These are phyloP conservation scores for Vireo griseus DNA, from an alignment of 2,797 vertebrate genomes.

Conservation along the genomic window DNA sequence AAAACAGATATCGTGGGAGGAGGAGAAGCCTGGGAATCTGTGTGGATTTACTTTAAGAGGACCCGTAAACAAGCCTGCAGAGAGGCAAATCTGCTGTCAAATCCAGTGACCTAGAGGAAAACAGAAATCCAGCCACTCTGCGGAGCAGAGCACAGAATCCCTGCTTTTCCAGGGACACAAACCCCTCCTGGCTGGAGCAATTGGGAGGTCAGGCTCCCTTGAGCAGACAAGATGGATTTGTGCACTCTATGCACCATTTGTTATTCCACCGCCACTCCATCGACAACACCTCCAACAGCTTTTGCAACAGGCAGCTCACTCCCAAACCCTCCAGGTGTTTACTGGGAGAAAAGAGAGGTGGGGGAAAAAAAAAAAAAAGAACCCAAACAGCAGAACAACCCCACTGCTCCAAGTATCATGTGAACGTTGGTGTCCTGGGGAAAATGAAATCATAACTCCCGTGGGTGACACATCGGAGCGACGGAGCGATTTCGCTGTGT, in stretches of 20 bases:
- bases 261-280: not conserved
- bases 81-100: not conserved
- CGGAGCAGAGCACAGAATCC: not conserved
- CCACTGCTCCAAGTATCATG: not conserved
- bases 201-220: not conserved
- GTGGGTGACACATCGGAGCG: constrained; percentile 32
- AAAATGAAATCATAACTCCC: constrained; percentile 59
- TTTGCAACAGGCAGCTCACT: not conserved
- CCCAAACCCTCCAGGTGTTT: not conserved
- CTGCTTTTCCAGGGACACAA: not conserved
- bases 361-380: too few species aligned
- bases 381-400: not conserved
- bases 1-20: not conserved
- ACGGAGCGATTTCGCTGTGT: constrained; percentile 16
- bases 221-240: not conserved
- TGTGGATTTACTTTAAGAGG: not conserved
- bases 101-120: not conserved
- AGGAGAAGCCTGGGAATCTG: not conserved
- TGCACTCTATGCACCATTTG: constrained; percentile 4
- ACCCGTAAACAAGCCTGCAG: not conserved
- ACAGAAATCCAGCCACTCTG: not conserved
- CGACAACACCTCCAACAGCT: not conserved
- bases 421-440: not conserved
- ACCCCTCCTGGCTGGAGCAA: not conserved
- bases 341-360: accelerated